Evolutionary conservation across 2,888 invertebrate genomes (phyloP).

Genomic region (Gryllus longicercus): DNA sequence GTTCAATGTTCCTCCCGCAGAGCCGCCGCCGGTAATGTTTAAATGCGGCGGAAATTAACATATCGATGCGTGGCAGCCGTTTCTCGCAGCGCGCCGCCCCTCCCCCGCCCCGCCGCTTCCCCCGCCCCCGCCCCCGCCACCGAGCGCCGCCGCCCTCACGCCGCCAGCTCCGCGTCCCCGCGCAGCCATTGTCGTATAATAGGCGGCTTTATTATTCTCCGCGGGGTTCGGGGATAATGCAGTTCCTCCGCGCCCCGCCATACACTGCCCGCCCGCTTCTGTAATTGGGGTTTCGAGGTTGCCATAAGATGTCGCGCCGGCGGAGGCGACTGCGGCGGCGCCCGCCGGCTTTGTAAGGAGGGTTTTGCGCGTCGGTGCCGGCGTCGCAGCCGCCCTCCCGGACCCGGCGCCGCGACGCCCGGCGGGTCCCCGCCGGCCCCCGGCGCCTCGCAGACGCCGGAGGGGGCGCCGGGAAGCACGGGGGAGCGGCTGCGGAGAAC

Average conservation of each 20-base stretch:
- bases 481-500: neutral
- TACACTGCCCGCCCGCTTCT: neutral
- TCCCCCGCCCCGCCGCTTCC: conserved; percentile 18
- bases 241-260: conserved; percentile 5
- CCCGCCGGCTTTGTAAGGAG: neutral
- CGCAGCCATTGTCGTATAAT: conserved; percentile 31
- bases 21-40: neutral
- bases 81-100: conserved; percentile 9
- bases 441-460: neutral
- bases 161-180: conserved; percentile 19
- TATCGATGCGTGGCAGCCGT: neutral
- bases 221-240: conserved; percentile 26
- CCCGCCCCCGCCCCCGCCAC: no score
- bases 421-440: neutral
- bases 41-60: conserved; percentile 19
- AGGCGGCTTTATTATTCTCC: conserved; percentile 29
- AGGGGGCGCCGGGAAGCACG: neutral
- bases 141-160: neutral
- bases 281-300: conserved; percentile 17
- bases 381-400: neutral
- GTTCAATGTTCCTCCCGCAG: neutral
- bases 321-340: no score
- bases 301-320: neutral
- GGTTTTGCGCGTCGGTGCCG: neutral
- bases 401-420: neutral